These are phyloP conservation scores for Campylomormyrus numenius DNA, from an alignment of 2,113 vertebrate genomes.

Conservation along the genomic window DNA sequence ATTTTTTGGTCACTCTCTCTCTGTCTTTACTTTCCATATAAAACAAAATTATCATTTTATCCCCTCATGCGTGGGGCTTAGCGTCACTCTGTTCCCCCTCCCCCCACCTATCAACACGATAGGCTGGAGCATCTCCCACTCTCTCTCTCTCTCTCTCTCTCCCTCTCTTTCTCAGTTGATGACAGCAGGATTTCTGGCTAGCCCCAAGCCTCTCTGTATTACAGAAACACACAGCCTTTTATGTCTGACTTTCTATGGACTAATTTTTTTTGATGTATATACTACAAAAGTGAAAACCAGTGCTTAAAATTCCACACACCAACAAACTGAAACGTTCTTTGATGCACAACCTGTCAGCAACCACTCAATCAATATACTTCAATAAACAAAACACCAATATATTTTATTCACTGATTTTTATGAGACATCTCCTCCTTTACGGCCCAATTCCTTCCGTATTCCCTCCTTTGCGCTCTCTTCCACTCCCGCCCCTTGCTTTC, in stretches of 20 bases:
- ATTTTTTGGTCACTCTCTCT: background rate
- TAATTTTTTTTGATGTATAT: background rate
- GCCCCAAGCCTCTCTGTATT: background rate
- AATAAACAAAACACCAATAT: background rate
- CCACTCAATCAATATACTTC: background rate
- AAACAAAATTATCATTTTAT: slow-evolving; percentile 18
- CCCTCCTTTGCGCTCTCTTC: background rate
- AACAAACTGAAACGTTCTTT: background rate
- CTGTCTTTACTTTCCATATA: slow-evolving; percentile 23
- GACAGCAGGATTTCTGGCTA: background rate
- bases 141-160: background rate
- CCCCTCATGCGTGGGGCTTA: background rate
- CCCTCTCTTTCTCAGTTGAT: background rate
- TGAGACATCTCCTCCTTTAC: background rate
- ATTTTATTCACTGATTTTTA: background rate
- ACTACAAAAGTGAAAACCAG: background rate
- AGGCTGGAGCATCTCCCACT: slow-evolving; percentile 23
- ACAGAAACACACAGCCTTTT: background rate
- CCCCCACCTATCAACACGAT: slow-evolving; percentile 9
- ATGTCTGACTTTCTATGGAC: background rate
- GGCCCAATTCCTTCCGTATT: slow-evolving; percentile 13
- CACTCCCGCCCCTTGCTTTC: slow-evolving; percentile 20
- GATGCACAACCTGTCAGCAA: background rate
- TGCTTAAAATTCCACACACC: background rate
- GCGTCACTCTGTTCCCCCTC: background rate